Evolutionary conservation across 2,797 vertebrate species (phyloP).

Genomic region (Smutsia gigantea): DNA sequence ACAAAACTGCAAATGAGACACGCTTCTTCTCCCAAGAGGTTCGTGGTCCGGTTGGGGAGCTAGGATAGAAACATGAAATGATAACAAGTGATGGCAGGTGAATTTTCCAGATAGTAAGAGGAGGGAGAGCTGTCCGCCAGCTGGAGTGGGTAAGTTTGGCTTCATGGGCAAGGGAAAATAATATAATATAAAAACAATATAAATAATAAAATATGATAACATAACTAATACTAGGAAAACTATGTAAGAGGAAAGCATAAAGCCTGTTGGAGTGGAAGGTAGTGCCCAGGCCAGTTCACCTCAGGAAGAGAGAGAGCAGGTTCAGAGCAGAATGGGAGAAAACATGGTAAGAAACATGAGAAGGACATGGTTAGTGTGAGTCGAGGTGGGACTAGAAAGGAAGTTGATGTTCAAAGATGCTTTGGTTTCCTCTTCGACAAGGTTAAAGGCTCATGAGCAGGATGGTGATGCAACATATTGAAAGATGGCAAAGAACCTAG

Average conservation of each 20-base stretch:
- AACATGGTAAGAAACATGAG: no score
- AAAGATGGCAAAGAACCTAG: background rate
- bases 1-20: background rate
- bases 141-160: background rate
- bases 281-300: background rate
- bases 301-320: background rate
- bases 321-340: no score
- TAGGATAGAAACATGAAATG: background rate
- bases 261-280: background rate
- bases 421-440: background rate
- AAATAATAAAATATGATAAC: background rate
- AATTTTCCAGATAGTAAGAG: background rate
- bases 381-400: no score
- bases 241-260: background rate
- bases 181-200: background rate
- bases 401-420: no score
- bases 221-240: background rate
- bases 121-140: background rate
- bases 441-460: background rate
- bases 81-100: background rate
- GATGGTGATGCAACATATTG: background rate
- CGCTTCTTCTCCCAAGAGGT: background rate
- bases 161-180: background rate
- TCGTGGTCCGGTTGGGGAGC: background rate
- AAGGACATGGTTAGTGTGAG: no score